phyloP scores from a whole-genome alignment of 2,113 vertebrate species.

The Tautogolabrus adspersus region DNA sequence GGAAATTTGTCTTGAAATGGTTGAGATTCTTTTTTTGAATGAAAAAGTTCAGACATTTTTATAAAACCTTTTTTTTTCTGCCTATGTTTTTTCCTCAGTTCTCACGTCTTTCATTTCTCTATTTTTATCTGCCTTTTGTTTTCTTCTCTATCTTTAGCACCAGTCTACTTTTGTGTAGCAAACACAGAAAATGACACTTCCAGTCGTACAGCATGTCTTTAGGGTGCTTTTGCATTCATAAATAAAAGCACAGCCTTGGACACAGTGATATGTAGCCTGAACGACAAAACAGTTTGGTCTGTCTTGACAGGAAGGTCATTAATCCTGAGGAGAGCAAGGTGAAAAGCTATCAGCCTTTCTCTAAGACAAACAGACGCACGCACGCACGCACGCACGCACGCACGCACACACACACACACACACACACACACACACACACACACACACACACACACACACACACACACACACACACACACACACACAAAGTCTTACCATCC shows the following conservation, averaged over 20 bases:
- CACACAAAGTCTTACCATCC: slow-evolving; percentile 81
- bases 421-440: slow-evolving; percentile 1
- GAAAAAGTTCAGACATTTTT: no score
- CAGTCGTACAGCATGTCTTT: background rate
- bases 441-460: slow-evolving; percentile 11
- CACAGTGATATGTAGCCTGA: slow-evolving; percentile 6
- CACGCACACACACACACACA: slow-evolving; percentile 1
- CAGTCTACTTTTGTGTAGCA: background rate
- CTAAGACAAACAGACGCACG: background rate
- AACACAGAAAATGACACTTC: slow-evolving; percentile 25
- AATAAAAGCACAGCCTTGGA: slow-evolving; percentile 46
- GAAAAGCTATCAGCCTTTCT: background rate
- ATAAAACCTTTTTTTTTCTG: no score
- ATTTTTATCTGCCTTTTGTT: no score
- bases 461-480: slow-evolving; percentile 9
- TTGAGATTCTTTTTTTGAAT: no score
- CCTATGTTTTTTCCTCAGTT: no score
- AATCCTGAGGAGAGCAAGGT: background rate
- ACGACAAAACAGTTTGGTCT: slow-evolving; percentile 28
- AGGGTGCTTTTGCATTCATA: background rate
- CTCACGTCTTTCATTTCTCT: no score
- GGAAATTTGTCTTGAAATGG: no score
- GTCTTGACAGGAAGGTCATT: slow-evolving; percentile 33
- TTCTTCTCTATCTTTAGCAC: no score
- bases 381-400: slow-evolving; percentile 8